Evolutionary conservation across 2,797 vertebrate species (phyloP).

Genomic region (Schizopygopsis malacanthus): DNA sequence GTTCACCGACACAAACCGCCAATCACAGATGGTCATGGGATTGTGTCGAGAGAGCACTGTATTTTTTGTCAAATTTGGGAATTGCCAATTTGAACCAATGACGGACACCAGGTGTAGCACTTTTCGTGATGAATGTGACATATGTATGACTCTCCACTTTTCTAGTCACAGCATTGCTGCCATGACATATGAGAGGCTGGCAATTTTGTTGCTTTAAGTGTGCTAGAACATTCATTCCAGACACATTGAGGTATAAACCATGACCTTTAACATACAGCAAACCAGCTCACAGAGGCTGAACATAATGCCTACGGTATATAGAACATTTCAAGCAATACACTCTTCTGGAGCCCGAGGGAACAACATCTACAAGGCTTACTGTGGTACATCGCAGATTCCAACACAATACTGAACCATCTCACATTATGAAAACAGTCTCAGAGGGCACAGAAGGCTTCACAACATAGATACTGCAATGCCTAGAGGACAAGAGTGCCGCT

Average conservation of each 20-base stretch:
- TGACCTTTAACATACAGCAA: slow-evolving; percentile 15
- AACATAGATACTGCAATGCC: slow-evolving; percentile 15
- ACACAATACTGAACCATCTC: slow-evolving; percentile 4
- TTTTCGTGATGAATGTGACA: background rate
- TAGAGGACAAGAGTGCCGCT: slow-evolving; percentile 4
- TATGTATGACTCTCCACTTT: background rate
- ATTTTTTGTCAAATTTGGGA: background rate
- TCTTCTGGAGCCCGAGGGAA: background rate
- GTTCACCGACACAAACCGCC: background rate
- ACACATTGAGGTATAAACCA: slow-evolving; percentile 7
- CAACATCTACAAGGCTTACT: slow-evolving; percentile 17
- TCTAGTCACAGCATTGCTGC: background rate
- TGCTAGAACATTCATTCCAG: background rate
- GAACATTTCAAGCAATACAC: slow-evolving; percentile 10
- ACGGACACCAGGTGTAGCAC: background rate
- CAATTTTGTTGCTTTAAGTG: background rate
- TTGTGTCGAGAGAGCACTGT: background rate
- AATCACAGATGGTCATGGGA: slow-evolving; percentile 1
- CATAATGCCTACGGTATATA: background rate
- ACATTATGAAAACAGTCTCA: slow-evolving; percentile 33
- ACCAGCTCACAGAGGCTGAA: slow-evolving; percentile 17
- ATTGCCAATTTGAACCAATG: slow-evolving; percentile 2
- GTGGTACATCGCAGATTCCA: slow-evolving; percentile 1
- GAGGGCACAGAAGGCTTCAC: slow-evolving; percentile 25
- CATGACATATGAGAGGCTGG: background rate